These are phyloP conservation scores for Cranoglanis bouderius DNA, from an alignment of 2,113 vertebrate species.

Conservation along the genomic window DNA sequence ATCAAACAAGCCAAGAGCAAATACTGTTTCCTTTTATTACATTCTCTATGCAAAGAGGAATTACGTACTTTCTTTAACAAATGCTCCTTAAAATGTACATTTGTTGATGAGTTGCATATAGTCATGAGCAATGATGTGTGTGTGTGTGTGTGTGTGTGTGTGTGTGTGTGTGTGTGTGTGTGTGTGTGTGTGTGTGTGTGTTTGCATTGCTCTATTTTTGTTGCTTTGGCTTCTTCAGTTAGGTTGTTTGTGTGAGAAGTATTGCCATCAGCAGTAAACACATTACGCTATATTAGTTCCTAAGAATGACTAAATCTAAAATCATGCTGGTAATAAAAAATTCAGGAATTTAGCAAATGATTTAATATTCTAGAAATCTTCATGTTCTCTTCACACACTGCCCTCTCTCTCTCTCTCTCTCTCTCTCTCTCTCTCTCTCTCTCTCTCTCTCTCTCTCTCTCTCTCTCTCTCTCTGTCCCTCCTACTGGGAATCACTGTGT, in stretches of 20 bases:
- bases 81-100: neutral
- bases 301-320: neutral
- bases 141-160: neutral
- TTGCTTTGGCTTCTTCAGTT: neutral
- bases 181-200: no score
- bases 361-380: neutral
- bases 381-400: neutral
- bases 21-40: neutral
- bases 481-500: conserved; percentile 33
- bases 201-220: neutral
- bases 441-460: neutral
- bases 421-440: neutral
- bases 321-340: neutral
- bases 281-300: neutral
- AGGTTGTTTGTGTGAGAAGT: neutral
- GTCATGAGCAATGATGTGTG: neutral
- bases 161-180: no score
- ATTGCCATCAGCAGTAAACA: conserved; percentile 24
- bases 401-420: neutral
- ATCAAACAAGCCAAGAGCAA: conserved; percentile 26
- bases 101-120: neutral
- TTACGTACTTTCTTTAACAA: neutral
- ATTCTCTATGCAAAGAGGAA: neutral
- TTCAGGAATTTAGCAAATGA: neutral
- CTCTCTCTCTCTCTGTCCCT: no score